phyloP scores from a whole-genome alignment of 2,113 vertebrate species.

The Hepsetus odoe region DNA sequence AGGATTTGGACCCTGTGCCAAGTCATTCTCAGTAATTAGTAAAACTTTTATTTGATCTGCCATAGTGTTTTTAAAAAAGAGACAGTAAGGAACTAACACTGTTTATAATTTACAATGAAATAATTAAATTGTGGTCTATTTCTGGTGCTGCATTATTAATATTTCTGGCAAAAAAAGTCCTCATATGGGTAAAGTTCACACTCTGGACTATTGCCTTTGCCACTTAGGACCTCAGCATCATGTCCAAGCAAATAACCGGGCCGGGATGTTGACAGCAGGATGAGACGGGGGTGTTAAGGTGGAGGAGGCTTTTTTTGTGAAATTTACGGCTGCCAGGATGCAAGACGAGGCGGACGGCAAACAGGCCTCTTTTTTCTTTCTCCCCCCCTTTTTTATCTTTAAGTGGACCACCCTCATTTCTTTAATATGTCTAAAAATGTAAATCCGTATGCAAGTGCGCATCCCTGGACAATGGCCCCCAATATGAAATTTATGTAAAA shows the following conservation, averaged over 20 bases:
- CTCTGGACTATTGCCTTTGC: no score
- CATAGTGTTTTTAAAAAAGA: no score
- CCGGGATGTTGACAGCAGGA: constrained; percentile 60
- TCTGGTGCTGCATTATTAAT: no score
- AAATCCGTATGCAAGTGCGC: constrained; percentile 77
- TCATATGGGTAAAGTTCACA: no score
- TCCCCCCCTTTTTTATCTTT: constrained; percentile 36
- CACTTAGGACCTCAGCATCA: no score
- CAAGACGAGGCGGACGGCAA: constrained; percentile 71
- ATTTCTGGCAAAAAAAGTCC: no score
- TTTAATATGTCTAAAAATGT: constrained; percentile 84
- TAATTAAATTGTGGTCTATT: no score
- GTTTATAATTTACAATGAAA: no score
- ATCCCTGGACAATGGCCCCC: constrained; percentile 62
- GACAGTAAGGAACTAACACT: no score
- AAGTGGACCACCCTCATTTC: constrained; percentile 74
- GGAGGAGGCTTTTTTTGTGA: constrained; percentile 15
- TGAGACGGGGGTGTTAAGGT: constrained; percentile 67
- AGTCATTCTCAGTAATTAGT: no score
- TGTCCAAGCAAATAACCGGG: constrained; percentile 45
- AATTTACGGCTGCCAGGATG: constrained; percentile 83
- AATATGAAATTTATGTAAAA: constrained; percentile 83
- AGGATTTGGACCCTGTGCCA: no score
- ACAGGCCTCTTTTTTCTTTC: constrained; percentile 57
- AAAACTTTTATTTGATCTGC: no score